Conservation (phyloP, 2,888 invertebrate genomes). For the Melieria crassipennis region DNA sequence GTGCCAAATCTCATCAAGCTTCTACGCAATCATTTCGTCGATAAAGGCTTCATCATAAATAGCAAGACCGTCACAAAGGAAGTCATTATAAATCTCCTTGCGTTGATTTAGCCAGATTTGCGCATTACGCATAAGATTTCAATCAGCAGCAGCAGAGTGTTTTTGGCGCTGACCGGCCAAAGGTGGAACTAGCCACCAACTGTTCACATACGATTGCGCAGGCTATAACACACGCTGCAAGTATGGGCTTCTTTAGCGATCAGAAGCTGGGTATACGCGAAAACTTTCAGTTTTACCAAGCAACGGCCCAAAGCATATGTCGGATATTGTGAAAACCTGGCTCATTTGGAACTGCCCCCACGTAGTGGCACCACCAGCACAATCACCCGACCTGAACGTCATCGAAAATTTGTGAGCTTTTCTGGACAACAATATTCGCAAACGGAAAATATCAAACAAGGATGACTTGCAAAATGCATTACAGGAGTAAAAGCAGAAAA, state of each 20-base stretch:
- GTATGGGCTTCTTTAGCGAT: conserved; percentile 24
- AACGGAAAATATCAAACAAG: no score
- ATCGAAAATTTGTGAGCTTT: no score
- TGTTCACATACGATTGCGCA: conserved; percentile 39
- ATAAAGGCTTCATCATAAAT: conserved; percentile 17
- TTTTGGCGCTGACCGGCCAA: conserved; percentile 24
- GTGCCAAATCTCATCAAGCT: conserved; percentile 39
- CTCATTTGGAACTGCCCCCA: no score
- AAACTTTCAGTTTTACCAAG: no score
- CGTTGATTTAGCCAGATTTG: conserved; percentile 2
- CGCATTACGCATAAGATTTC: conserved; percentile 36
- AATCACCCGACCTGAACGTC: no score
- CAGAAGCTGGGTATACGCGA: neutral
- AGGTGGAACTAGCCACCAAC: conserved; percentile 39
- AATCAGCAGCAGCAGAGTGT: conserved; percentile 14
- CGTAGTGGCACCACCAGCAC: no score
- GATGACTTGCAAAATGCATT: no score
- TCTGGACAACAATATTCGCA: no score
- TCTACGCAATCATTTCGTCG: conserved; percentile 30
- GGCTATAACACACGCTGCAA: conserved; percentile 37
- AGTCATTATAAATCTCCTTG: conserved; percentile 29
- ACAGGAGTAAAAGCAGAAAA: no score
- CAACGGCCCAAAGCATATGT: no score
- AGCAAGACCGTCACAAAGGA: conserved; percentile 29
- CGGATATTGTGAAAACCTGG: no score